Evolutionary conservation across 2,113 vertebrate species (phyloP).

Genomic region (Pongo pygmaeus): DNA sequence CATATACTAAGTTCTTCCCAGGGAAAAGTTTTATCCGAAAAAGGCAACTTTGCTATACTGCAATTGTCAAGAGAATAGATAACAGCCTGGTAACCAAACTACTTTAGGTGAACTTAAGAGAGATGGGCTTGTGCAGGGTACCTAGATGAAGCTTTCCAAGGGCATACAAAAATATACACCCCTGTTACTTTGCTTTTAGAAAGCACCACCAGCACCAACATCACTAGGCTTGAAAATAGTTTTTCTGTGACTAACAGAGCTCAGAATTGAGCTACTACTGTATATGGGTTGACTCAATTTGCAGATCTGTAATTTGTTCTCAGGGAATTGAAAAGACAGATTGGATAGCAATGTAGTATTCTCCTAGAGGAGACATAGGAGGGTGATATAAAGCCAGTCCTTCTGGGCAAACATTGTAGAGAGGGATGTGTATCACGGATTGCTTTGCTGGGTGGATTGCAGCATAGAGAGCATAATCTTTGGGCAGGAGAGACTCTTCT

Average conservation of each 20-base stretch:
- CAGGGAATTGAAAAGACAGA: constrained; percentile 63
- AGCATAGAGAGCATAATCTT: neutral
- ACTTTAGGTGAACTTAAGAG: neutral
- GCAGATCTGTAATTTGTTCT: constrained; percentile 65
- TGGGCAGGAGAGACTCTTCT: neutral
- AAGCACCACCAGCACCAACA: neutral
- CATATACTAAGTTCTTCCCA: neutral
- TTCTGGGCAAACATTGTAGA: neutral
- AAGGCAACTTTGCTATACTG: neutral
- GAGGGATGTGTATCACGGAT: neutral
- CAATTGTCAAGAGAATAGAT: neutral
- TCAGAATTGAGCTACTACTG: constrained; percentile 33
- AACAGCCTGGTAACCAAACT: neutral
- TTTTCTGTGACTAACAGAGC: constrained; percentile 48
- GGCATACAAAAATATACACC: neutral
- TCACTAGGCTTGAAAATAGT: neutral
- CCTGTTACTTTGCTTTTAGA: neutral
- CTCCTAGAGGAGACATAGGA: constrained; percentile 22
- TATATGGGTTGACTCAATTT: constrained; percentile 40
- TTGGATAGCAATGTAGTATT: neutral
- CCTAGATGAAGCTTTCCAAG: neutral
- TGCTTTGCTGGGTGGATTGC: neutral
- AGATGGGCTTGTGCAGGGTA: neutral
- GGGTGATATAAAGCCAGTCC: constrained; percentile 42
- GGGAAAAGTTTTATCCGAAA: neutral